Evolutionary conservation across 2,888 invertebrate genomes (phyloP).

Genomic region (Drosophila rubida): DNA sequence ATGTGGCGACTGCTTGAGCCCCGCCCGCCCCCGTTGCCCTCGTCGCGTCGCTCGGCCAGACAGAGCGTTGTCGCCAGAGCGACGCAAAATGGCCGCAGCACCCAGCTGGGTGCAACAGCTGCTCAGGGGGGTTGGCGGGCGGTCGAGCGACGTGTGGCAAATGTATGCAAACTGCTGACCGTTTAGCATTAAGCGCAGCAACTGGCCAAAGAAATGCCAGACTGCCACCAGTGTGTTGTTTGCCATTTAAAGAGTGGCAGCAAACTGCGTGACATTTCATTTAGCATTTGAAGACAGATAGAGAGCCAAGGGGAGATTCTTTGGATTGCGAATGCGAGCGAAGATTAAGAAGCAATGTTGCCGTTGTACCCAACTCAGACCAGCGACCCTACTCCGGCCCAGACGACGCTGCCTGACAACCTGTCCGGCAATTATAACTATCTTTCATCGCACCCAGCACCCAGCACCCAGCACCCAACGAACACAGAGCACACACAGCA

Average conservation of each 20-base stretch:
- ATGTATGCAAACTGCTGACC: constrained; percentile 24
- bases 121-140: too few species aligned
- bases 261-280: constrained; percentile 25
- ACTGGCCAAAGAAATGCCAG: constrained; percentile 17
- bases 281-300: constrained; percentile 25
- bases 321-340: background rate
- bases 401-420: constrained; percentile 7
- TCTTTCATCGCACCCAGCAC: background rate
- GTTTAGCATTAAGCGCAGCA: constrained; percentile 21
- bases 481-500: background rate
- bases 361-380: constrained; percentile 2
- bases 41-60: background rate
- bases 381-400: constrained; percentile 7
- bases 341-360: constrained; percentile 3
- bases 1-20: constrained; percentile 23
- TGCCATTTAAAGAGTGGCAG: too few species aligned
- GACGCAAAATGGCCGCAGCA: constrained; percentile 47
- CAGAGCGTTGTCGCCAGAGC: constrained; percentile 58
- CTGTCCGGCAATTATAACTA: constrained; percentile 9
- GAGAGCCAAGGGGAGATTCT: too few species aligned
- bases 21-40: background rate
- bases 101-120: constrained; percentile 48
- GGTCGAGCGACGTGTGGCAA: too few species aligned
- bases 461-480: too few species aligned
- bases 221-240: too few species aligned